Evolutionary conservation across 2,113 vertebrate species (phyloP).

Genomic region (Psilopogon haemacephalus): DNA sequence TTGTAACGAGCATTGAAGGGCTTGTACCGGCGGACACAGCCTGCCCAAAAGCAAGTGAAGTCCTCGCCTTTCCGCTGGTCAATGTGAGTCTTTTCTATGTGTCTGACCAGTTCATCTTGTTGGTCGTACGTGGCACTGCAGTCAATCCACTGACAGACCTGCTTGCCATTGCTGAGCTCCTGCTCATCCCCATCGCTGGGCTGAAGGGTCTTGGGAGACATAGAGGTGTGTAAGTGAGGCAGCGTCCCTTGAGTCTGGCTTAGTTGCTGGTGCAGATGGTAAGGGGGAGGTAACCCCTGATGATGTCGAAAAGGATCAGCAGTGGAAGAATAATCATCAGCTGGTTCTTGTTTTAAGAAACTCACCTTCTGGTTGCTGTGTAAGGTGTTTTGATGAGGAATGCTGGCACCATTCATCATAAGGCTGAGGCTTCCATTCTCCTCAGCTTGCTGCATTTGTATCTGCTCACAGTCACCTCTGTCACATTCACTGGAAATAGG

Average conservation of each 20-base stretch:
- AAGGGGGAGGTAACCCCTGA: conserved; percentile 88
- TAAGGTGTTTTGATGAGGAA: conserved; percentile 69
- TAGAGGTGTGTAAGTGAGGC: conserved; percentile 73
- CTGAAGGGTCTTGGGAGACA: conserved; percentile 77
- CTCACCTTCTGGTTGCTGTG: conserved; percentile 77
- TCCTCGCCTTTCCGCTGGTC: conserved; percentile 98
- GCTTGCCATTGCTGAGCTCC: conserved; percentile 78
- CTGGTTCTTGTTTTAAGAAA: conserved; percentile 92
- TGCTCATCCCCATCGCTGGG: conserved; percentile 65
- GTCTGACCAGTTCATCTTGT: conserved; percentile 97
- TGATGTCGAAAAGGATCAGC: conserved; percentile 83
- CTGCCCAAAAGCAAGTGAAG: conserved; percentile 99
- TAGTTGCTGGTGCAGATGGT: conserved; percentile 86
- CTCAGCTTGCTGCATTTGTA: conserved; percentile 77
- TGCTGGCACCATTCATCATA: conserved; percentile 62
- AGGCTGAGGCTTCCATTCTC: conserved; percentile 70
- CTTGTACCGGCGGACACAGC: conserved; percentile 95
- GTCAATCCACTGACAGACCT: conserved; percentile 97
- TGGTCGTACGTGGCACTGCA: conserved; percentile 93
- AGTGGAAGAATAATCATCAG: conserved; percentile 86
- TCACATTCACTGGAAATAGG: conserved; percentile 79
- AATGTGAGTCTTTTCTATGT: conserved; percentile 98
- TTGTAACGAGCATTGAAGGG: conserved; percentile 99
- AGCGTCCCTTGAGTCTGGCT: conserved; percentile 72
- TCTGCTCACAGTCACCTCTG: conserved; percentile 78